phyloP scores from a whole-genome alignment of 2,797 vertebrate species.

The Australoheros facetus region DNA sequence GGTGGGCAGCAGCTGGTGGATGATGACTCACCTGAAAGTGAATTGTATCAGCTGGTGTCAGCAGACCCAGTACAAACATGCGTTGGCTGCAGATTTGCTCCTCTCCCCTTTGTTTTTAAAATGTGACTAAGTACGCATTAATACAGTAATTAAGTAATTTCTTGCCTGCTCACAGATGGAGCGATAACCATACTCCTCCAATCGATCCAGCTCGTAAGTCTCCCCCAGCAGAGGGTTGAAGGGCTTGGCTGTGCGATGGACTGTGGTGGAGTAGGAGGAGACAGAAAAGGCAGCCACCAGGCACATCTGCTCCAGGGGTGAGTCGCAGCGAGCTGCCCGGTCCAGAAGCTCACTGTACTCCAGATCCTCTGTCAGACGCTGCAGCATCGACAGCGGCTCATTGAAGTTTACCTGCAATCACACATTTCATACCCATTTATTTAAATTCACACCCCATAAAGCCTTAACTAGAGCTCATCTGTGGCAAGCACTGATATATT shows the following conservation, averaged over 20 bases:
- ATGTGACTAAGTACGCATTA: not conserved
- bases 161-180: conserved; percentile 93
- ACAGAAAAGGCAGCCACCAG: conserved; percentile 94
- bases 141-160: not conserved
- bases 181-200: conserved; percentile 92
- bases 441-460: not conserved
- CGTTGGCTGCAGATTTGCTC: not conserved
- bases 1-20: conserved; percentile 92
- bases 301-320: conserved; percentile 94
- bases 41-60: conserved; percentile 39
- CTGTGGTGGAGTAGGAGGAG: conserved; percentile 95
- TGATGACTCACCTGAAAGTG: conserved; percentile 91
- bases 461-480: not conserved
- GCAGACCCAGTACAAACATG: not conserved
- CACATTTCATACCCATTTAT: not conserved
- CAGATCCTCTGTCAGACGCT: conserved; percentile 93
- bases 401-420: conserved; percentile 93
- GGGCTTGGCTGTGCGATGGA: conserved; percentile 94
- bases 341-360: conserved; percentile 96
- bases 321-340: conserved; percentile 88
- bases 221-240: conserved; percentile 97
- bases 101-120: not conserved
- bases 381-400: conserved; percentile 96
- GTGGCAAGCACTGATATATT: not conserved
- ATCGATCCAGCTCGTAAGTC: conserved; percentile 92